Base-by-base conservation (phyloP, 1,140 invertebrate species). In the Eueides isabella region DNA sequence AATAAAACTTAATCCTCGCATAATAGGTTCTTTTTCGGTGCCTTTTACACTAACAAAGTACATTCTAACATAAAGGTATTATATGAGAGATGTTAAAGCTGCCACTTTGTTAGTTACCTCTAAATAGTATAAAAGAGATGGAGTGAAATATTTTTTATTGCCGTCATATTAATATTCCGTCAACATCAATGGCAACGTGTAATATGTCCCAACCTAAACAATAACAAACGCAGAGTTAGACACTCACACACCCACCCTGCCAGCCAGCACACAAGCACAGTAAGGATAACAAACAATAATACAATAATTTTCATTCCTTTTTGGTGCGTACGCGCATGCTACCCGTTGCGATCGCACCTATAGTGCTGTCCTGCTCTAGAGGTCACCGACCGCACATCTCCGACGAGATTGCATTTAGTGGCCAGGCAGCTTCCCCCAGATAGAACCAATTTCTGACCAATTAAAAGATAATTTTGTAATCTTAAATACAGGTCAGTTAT, bases 221-320 rank as follows among this genome's bases (percentile, higher is more conserved):
- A 88, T 87, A 85, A 85, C 81, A 88, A 82, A 85, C 79, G 76
- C 72, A 66, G 77, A 67, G 76, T 83, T 81, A 84, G 80, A 83
- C 84, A 80, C 81, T 80, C 81, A 78, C 75, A 69, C 74, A 71
- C 44, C n/a, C 62, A 69, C 67, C 72, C 4, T 14, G 35, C 61
- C 65, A 76, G 41, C 62, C 64, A 64, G 73, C 68, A 75, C 67
- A 66, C 67, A 72, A 66, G 67, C 74, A 82, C 67, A 85, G 79
- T 81, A 86, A 86, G 81, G 81, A 86, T 85, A 86, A 83, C 81
- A 87, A 88, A 92, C 86, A 92, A 89, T 90, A 89, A 88, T 87
- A 90, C 86, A 92, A 91, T 88, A 81, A 91, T 90, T 91, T 92
- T 89, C 82, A 90, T 91, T 92, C 86, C 87, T 92, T 90, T 91